phyloP scores from a whole-genome alignment of 1,140 invertebrate species.

The Nautilus pompilius region DNA sequence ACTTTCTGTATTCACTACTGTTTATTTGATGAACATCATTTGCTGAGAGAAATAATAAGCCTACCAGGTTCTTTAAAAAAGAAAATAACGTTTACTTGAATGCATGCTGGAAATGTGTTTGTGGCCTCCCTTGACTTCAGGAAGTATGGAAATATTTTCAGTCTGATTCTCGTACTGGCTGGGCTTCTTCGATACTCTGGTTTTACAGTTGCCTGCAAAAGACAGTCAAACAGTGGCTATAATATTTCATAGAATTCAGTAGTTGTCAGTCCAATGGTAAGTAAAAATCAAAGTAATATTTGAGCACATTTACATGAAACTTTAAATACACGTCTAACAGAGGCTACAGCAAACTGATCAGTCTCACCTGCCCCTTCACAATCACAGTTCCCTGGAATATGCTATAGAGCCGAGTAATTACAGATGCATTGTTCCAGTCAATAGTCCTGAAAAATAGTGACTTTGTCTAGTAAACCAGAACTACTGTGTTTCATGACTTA shows the following conservation, averaged over 20 bases:
- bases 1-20: too few species aligned
- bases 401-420: constrained; percentile 72
- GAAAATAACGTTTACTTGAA: constrained; percentile 63
- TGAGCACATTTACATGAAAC: too few species aligned
- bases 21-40: too few species aligned
- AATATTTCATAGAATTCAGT: not conserved
- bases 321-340: not conserved
- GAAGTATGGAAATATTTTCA: constrained; percentile 82
- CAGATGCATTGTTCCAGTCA: constrained; percentile 70
- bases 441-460: constrained; percentile 64
- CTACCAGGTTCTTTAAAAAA: not conserved
- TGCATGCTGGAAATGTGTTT: constrained; percentile 74
- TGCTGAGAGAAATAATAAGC: too few species aligned
- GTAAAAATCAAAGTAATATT: not conserved
- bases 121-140: constrained; percentile 75
- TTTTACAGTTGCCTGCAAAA: constrained; percentile 49
- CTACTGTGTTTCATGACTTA: too few species aligned
- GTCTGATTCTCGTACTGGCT: constrained; percentile 74
- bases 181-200: constrained; percentile 66
- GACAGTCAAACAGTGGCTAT: not conserved
- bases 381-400: constrained; percentile 72
- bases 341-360: too few species aligned
- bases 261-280: not conserved
- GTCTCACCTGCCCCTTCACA: constrained; percentile 57
- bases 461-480: too few species aligned